phyloP scores from a whole-genome alignment of 2,888 invertebrate species.

The Opisthograptis luteolata region DNA sequence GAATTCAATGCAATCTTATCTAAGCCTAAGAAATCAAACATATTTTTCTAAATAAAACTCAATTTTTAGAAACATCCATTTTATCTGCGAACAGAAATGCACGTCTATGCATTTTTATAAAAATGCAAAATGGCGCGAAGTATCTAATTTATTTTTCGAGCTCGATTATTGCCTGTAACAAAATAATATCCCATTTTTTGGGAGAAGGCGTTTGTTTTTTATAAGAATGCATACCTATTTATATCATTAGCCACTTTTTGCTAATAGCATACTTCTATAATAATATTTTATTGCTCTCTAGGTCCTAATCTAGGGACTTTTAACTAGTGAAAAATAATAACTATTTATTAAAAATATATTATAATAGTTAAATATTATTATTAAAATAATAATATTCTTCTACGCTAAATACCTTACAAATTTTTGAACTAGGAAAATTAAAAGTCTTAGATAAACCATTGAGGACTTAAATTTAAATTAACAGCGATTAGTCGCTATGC shows the following conservation, averaged over 20 bases:
- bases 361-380: slow-evolving; percentile 72
- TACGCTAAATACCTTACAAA: slow-evolving; percentile 78
- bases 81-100: slow-evolving; percentile 36
- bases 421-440: slow-evolving; percentile 68
- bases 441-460: slow-evolving; percentile 66
- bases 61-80: slow-evolving; percentile 9
- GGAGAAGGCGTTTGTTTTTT: slow-evolving; percentile 48
- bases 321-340: slow-evolving; percentile 64
- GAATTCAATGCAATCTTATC: slow-evolving; percentile 64
- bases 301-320: slow-evolving; percentile 69
- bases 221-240: slow-evolving; percentile 60
- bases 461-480: slow-evolving; percentile 47
- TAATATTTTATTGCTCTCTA: slow-evolving; percentile 72
- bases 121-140: slow-evolving; percentile 50
- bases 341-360: slow-evolving; percentile 61
- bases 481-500: slow-evolving; percentile 62
- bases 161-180: slow-evolving; percentile 52
- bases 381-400: slow-evolving; percentile 80
- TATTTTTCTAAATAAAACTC: slow-evolving; percentile 72
- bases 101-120: slow-evolving; percentile 61
- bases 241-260: slow-evolving; percentile 61
- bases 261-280: slow-evolving; percentile 65
- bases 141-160: slow-evolving; percentile 56
- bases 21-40: slow-evolving; percentile 58
- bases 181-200: slow-evolving; percentile 45